Evolutionary conservation across 2,113 vertebrate genomes (phyloP), one percentile per base, ranked within the genome.

Genomic region (Pangasianodon gigas): DNA sequence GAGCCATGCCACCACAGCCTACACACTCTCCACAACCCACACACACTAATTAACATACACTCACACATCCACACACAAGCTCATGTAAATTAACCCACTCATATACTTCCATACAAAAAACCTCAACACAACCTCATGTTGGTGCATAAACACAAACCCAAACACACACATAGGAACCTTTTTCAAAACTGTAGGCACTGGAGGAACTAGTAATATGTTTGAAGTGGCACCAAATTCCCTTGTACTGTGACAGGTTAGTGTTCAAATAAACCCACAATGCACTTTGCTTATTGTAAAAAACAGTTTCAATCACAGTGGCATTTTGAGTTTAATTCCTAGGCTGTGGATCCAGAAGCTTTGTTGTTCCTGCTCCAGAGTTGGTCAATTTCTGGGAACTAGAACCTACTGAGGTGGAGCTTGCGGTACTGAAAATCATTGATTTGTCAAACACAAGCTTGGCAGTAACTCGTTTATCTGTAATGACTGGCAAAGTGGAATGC

Each of bases 21-120:
- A 87, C 90, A 88, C 82, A 87, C 67, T 85, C 82, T 91, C 88
- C 89, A 87, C 87, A 82, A 89, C 84, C 84, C 79, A 41, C 84
- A 56, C 84, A 84, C 86, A 83, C 41, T 89, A 84, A 58, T 77
- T 52, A 51, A 85, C 85, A 89, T 32, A 71, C 87, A 89, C 82
- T 84, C 84, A 84, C 67, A 75, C 69, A 52, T 88, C 21, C 37
- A 54, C 44, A 90, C 74, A 80, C 29, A 14, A 26, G 21, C 19
- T 60, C 54, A 62, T 84, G 37, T 24, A 84, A 84, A 84, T 60
- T 2, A 54, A 60, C 56, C 54, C n/a, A 41, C 7, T 6, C 0
- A 1, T 32, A 82, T 37, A 32, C 41, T 44, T 8, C 37, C 32
- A 21, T 21, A 37, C 14, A 74, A 19, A 37, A 74, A 74, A 32